Percentiles rank a stretch among this genome's conserved stretches.
phyloP scores from a whole-genome alignment of 2,888 invertebrate species.

The Spisula solida region DNA sequence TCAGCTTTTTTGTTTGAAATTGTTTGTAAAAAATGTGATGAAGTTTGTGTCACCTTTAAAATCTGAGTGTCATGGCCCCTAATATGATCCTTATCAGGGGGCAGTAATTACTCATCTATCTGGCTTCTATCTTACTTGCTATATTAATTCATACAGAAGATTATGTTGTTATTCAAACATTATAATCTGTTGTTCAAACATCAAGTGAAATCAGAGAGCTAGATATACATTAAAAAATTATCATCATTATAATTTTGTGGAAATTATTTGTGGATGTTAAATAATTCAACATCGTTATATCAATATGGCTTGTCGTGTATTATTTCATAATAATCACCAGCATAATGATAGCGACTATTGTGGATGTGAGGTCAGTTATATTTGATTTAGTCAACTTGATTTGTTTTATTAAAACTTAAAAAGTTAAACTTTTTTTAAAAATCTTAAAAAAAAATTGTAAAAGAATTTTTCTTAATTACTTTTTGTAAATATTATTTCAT shows the following conservation, averaged over 20 bases:
- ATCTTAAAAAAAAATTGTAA: no score
- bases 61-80: conserved; percentile 25
- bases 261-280: neutral
- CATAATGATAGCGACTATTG: neutral
- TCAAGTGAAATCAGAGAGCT: conserved; percentile 18
- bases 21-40: conserved; percentile 17
- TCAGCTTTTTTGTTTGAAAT: conserved; percentile 15
- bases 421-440: no score
- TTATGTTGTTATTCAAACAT: conserved; percentile 12
- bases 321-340: conserved; percentile 19
- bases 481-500: no score
- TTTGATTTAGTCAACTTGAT: no score
- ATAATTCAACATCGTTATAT: neutral
- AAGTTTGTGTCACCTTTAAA: conserved; percentile 21
- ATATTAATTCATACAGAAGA: conserved; percentile 2
- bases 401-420: no score
- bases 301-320: conserved; percentile 37
- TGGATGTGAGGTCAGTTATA: conserved; percentile 44
- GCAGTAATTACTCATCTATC: conserved; percentile 48
- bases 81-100: conserved; percentile 33
- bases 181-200: conserved; percentile 9
- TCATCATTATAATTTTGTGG: neutral
- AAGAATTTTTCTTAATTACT: no score
- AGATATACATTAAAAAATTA: neutral
- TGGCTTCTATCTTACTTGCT: conserved; percentile 29